Evolutionary conservation across 2,888 invertebrate genomes (phyloP), one percentile per base, ranked within the genome.

Genomic region (Hipparchia sbordonii): DNA sequence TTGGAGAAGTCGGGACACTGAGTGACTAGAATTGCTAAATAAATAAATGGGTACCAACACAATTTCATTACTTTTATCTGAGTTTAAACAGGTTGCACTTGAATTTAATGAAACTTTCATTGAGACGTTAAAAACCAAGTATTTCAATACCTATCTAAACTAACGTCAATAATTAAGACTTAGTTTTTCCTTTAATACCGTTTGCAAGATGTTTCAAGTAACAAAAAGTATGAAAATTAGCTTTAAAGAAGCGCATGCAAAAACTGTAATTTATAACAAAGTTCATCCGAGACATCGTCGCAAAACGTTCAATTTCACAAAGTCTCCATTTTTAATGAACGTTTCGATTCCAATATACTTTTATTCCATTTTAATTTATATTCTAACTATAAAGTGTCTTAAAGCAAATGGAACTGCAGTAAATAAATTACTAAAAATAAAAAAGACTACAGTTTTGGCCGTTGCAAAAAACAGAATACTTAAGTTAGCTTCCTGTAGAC

Each of bases 151-250:
- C 7, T 48, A 52, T 61, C 33, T n/a, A n/a, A 52, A 6, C 33
- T 52, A 12, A 52, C 12, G n/a, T 52, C 68, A 52, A n/a, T 54
- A 56, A 60, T 33, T 60, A 68, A 69, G 8, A 52, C n/a, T 52
- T 9, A 33, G 52, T 33, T 61, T 69, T 51, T 45, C 12, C 12
- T 51, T 67, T 7, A 54, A 59, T 12, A 39, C 8, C 9, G 39
- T 52, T 61, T 8, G 60, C 61, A 69, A 68, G 33, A 48, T 45
- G 46, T 59, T 67, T 33, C 23, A 57, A 45, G 6, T 39, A 33
- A 52, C 68, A 60, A 68, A 68, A 69, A 61, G n/a, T 69, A 69
- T 13, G 61, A 69, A 60, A 69, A 61, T 13, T 69, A 39, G 51
- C n/a, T 69, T 61, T 69, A 61, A 52, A 69, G 51, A 39, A 39